Conservation (phyloP, 2,797 vertebrate genomes). For the Mormyrops boulengeri region DNA sequence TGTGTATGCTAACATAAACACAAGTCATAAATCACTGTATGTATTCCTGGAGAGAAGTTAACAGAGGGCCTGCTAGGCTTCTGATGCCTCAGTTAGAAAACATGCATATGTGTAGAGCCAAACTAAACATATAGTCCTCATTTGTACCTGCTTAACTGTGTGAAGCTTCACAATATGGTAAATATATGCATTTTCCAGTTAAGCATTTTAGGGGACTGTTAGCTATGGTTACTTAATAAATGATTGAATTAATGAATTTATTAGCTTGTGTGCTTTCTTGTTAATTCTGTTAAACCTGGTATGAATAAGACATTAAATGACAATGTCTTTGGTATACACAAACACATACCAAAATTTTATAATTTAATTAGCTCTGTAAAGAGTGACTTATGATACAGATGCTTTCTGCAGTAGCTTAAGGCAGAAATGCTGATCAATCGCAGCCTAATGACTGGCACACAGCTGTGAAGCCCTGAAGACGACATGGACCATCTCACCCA, state of each 20-base stretch:
- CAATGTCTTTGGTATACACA: background rate
- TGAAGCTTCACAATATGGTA: background rate
- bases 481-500: slow-evolving; percentile 9
- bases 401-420: background rate
- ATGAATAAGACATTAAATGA: background rate
- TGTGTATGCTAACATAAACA: background rate
- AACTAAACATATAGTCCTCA: background rate
- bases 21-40: background rate
- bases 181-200: background rate
- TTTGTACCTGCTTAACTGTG: background rate
- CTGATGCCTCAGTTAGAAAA: background rate
- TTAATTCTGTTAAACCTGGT: background rate
- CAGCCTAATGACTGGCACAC: slow-evolving; percentile 19
- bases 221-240: background rate
- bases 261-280: background rate
- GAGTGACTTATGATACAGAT: background rate
- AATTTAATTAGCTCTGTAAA: background rate
- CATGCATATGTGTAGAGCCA: background rate
- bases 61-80: background rate
- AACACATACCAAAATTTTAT: background rate
- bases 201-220: background rate
- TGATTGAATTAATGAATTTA: background rate
- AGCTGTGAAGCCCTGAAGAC: slow-evolving; percentile 10
- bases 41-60: background rate
- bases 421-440: background rate